Evolutionary conservation across 2,797 vertebrate species (phyloP), one percentile per base, ranked within the genome.

Genomic region (Vultur gryphus): DNA sequence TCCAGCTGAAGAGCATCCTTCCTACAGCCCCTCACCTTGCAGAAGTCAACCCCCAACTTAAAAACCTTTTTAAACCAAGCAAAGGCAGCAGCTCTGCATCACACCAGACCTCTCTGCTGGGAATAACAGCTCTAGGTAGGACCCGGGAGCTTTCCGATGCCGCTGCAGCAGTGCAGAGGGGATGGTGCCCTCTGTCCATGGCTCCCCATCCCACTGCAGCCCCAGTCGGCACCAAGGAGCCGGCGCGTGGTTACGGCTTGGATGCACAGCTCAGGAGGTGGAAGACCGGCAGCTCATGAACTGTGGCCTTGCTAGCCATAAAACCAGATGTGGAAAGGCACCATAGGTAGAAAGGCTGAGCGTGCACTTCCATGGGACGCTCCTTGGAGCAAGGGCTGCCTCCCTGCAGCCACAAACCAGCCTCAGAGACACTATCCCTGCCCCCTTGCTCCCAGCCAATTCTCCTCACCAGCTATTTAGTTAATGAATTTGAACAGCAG

Each of bases 241-340:
- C 1, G 1, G 14, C 1, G 1, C 5, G 1, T 1, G 29, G 7
- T 11, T 48, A 37, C 4, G 2, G 51, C 46, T 51, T 49, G 76
- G 54, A 46, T 6, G 13, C 59, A 20, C 31, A 44, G 85, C 54
- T 67, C 70, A 28, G 19, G n/a, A 62, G 39, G 26, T 33, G 31
- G 26, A 19, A 73, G 21, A 28, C 13, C 2, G 10, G 76, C 55
- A 83, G 67, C 77, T 89, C 57, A 7, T 4, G 20, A 59, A 3
- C 44, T 2, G 3, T 5, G 48, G 39, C 54, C 49, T 26, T 66
- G 64, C 33, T 11, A 61, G 33, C 17, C 77, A 41, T 25, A 48
- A 49, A 65, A 21, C 9, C 54, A 58, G 84, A 15, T 12, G 2
- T 0, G 25, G 46, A 24, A 58, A 58, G 35, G 59, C 80, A 44